These are phyloP conservation scores for Eudyptes chrysolophus DNA, from an alignment of 2,113 vertebrate genomes.

Conservation along the genomic window DNA sequence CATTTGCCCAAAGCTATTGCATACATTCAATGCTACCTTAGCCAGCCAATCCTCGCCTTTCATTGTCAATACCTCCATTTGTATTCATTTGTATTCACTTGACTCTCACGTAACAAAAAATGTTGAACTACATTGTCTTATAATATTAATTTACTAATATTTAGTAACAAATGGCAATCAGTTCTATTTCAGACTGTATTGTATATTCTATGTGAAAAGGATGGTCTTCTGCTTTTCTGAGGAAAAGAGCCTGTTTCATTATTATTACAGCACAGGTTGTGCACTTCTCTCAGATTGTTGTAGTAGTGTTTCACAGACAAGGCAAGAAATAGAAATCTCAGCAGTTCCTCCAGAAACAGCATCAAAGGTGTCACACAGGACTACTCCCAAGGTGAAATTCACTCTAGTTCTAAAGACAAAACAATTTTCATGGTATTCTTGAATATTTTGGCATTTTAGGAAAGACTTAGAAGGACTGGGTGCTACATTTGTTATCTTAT, in stretches of 20 bases:
- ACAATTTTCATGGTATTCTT: neutral
- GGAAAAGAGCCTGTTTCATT: neutral
- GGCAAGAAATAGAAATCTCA: neutral
- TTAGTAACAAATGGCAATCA: neutral
- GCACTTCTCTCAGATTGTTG: neutral
- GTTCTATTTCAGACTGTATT: neutral
- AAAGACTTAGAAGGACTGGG: neutral
- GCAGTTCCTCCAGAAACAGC: neutral
- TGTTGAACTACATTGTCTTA: neutral
- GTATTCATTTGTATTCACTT: neutral
- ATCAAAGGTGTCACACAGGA: neutral
- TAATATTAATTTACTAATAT: neutral
- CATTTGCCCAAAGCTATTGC: neutral
- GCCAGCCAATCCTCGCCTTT: neutral
- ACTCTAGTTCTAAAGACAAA: neutral
- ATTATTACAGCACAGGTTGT: neutral
- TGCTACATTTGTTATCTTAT: neutral
- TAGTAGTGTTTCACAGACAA: neutral
- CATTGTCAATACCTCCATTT: neutral
- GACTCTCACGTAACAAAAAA: neutral
- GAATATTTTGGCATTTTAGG: neutral
- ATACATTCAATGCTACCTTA: neutral
- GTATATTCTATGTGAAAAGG: neutral
- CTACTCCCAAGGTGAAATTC: neutral
- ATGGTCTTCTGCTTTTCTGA: neutral